These are phyloP conservation scores for Neoascia interrupta DNA, from an alignment of 2,888 invertebrate species.

Conservation along the genomic window DNA sequence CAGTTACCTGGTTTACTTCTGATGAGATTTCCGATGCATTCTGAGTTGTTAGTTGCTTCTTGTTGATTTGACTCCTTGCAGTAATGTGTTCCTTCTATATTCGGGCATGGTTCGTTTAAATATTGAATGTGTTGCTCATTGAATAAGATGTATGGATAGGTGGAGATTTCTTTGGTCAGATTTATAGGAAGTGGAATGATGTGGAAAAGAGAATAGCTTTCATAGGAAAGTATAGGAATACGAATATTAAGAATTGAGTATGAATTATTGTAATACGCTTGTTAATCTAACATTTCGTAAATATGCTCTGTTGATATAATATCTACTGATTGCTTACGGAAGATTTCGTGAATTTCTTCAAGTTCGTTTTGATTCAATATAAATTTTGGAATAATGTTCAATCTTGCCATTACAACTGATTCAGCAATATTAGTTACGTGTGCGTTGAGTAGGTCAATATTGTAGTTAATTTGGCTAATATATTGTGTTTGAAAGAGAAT, in stretches of 20 bases:
- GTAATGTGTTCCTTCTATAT: background rate
- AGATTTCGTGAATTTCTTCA: background rate
- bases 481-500: too few species aligned
- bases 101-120: slow-evolving; percentile 1
- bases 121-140: too few species aligned
- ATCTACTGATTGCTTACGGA: background rate
- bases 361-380: background rate
- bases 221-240: background rate
- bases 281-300: background rate
- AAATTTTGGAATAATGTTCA: background rate
- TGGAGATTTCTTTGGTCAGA: too few species aligned
- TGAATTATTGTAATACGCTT: background rate
- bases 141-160: too few species aligned
- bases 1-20: background rate
- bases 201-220: background rate
- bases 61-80: background rate
- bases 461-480: too few species aligned
- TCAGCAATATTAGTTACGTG: too few species aligned
- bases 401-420: background rate
- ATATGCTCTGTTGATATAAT: background rate
- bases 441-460: too few species aligned
- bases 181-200: background rate
- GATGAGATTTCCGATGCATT: background rate
- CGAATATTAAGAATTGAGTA: too few species aligned
- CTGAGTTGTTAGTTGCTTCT: background rate